These are phyloP conservation scores for Tamias sibiricus DNA, from an alignment of 2,113 vertebrate genomes.

Conservation along the genomic window DNA sequence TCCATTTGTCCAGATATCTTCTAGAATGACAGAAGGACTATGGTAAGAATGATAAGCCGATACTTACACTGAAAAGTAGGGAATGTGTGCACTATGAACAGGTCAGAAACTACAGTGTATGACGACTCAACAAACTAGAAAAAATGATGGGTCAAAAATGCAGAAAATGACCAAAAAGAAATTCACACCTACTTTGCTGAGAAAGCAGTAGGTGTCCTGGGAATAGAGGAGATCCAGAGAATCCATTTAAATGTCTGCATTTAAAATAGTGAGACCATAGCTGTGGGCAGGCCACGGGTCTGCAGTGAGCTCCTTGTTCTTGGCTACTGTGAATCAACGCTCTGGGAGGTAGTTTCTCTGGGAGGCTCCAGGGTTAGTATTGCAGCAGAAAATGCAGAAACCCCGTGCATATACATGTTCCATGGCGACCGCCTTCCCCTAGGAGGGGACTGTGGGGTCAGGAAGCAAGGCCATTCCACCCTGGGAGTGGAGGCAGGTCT, in stretches of 20 bases:
- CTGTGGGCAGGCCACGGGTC: not conserved
- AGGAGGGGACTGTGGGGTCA: not conserved
- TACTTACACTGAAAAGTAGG: not conserved
- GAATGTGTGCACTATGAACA: accelerated
- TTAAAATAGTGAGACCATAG: not conserved
- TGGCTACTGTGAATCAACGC: not conserved
- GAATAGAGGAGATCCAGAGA: not conserved
- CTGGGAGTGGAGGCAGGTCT: not conserved
- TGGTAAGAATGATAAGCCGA: not conserved
- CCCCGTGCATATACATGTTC: not conserved
- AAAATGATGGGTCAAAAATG: not conserved
- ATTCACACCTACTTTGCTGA: not conserved
- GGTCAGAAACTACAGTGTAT: not conserved
- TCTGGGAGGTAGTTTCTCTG: not conserved
- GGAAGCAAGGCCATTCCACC: accelerated
- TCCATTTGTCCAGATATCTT: not conserved
- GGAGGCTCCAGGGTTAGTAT: not conserved
- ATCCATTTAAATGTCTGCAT: not conserved
- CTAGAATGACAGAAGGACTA: not conserved
- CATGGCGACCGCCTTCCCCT: not conserved
- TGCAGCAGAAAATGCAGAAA: not conserved
- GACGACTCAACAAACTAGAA: not conserved
- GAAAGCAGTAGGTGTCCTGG: not conserved
- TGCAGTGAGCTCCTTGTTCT: not conserved
- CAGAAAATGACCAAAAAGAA: not conserved